Conservation (phyloP, 2,113 vertebrate genomes). For the Takifugu flavidus region DNA sequence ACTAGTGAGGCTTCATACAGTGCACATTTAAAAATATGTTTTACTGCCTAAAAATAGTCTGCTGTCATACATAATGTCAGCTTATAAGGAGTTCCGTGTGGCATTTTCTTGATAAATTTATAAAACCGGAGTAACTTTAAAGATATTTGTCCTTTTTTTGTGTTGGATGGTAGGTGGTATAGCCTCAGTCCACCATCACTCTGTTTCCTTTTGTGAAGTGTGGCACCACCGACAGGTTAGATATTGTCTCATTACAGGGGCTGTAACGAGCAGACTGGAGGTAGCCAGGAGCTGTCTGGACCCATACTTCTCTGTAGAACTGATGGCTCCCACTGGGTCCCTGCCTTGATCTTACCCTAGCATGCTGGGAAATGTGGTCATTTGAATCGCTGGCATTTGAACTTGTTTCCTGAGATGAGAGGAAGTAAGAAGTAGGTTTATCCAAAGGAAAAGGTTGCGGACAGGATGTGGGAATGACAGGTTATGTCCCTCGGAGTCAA, state of each 20-base stretch:
- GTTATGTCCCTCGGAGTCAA: slow-evolving; percentile 31
- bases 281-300: slow-evolving; percentile 50
- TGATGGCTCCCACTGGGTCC: slow-evolving; percentile 47
- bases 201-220: not conserved
- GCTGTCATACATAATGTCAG: no score
- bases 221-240: slow-evolving; percentile 34
- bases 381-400: no score
- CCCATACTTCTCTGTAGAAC: slow-evolving; percentile 36
- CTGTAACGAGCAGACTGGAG: slow-evolving; percentile 44
- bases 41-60: not conserved
- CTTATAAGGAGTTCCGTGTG: no score
- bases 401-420: slow-evolving; percentile 1
- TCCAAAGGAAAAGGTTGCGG: slow-evolving; percentile 8
- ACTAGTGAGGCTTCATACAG: not conserved
- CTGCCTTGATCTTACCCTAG: slow-evolving; percentile 12
- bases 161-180: not conserved
- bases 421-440: slow-evolving; percentile 1
- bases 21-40: not conserved
- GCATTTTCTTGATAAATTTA: no score
- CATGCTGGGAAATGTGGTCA: slow-evolving; percentile 28
- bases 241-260: slow-evolving; percentile 47
- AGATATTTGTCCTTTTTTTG: no score
- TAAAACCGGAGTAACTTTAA: no score
- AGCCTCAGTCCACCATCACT: slow-evolving; percentile 15
- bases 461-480: slow-evolving; percentile 22